A percentile compares a stretch with the other conserved stretches of the same genome.
These are phyloP conservation scores for Drosophila villosipedis DNA, from an alignment of 2,888 invertebrate genomes.

Conservation along the genomic window DNA sequence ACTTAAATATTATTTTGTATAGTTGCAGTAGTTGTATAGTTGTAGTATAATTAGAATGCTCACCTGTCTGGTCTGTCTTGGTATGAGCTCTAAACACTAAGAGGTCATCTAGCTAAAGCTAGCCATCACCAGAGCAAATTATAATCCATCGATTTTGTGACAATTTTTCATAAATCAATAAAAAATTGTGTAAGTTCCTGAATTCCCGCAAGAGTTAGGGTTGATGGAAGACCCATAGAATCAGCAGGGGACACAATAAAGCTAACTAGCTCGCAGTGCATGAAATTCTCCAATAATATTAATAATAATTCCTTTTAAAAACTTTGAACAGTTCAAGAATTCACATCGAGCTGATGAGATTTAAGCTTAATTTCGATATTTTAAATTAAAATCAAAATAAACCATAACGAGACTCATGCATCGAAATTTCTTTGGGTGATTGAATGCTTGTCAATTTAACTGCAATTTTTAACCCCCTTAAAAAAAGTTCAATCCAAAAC, in stretches of 20 bases:
- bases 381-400: neutral
- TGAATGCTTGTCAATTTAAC: slow-evolving; percentile 25
- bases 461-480: neutral
- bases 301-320: neutral
- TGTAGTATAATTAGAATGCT: neutral
- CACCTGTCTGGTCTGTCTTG: neutral
- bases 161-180: neutral
- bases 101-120: neutral
- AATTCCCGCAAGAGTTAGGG: neutral
- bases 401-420: neutral
- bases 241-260: neutral
- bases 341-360: neutral
- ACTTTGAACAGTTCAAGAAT: neutral
- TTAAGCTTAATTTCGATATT: neutral
- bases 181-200: neutral
- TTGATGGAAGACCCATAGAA: neutral
- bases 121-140: neutral
- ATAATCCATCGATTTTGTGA: neutral
- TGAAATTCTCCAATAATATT: neutral
- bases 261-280: neutral
- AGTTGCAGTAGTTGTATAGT: neutral
- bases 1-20: neutral
- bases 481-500: neutral
- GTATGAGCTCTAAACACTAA: fast-evolving
- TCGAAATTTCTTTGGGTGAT: slow-evolving; percentile 20